These are phyloP conservation scores for Coelopa frigida DNA, from an alignment of 1,140 invertebrate genomes.

Conservation along the genomic window DNA sequence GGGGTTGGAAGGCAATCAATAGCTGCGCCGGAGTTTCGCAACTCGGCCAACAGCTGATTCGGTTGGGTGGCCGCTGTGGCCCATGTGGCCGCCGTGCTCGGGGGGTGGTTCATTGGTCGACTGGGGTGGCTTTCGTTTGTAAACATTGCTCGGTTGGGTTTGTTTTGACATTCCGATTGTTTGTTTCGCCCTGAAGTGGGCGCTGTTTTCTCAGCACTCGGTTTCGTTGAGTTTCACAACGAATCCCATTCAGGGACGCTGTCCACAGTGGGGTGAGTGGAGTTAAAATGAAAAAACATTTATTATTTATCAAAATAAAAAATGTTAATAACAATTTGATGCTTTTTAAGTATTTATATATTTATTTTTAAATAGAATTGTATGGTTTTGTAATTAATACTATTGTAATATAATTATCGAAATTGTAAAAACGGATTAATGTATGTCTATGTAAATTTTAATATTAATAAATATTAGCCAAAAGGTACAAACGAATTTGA, in stretches of 20 bases:
- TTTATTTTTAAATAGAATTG: too few relatives aligned
- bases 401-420: background rate
- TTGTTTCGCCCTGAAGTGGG: background rate
- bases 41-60: slow-evolving; percentile 1
- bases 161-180: background rate
- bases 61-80: background rate
- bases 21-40: slow-evolving; percentile 6
- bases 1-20: too few relatives aligned
- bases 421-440: background rate
- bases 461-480: background rate
- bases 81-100: slow-evolving; percentile 2
- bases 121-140: slow-evolving; percentile 1
- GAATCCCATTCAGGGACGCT: too few relatives aligned
- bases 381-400: too few relatives aligned
- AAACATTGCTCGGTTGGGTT: background rate
- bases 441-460: background rate
- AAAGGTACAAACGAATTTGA: too few relatives aligned
- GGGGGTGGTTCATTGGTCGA: too few relatives aligned
- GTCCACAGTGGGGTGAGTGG: too few relatives aligned
- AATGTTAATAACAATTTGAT: background rate
- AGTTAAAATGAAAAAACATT: background rate
- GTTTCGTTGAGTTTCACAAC: too few relatives aligned
- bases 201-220: too few relatives aligned
- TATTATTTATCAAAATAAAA: background rate
- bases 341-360: too few relatives aligned